Evolutionary conservation across 2,888 invertebrate genomes (phyloP), one percentile per base, ranked within the genome.

Genomic region (Drosophila mercatorum): DNA sequence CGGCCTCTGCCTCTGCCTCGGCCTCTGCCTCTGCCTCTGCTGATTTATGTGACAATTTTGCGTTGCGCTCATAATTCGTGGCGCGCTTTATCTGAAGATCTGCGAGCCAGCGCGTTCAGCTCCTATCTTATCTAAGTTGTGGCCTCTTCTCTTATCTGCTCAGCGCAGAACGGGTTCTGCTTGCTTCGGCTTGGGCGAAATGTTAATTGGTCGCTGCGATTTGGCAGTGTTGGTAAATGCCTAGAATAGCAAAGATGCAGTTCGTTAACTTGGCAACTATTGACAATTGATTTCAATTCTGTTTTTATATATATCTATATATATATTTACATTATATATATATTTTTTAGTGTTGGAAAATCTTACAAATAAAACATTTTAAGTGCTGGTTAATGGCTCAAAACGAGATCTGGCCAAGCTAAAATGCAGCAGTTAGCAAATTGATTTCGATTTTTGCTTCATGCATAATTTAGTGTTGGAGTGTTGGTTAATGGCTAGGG

Each of bases 11-110:
- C 36, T 43, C 31, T 22, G 6, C 58, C 64, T 63, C 51, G 14
- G 17, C 68, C 61, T 53, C 43, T 26, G 31, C 53, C 26, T 1
- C 31, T 8, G 43, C 43, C 22, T 34, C 26, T 7, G n/a, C 69
- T 77, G 76, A 77, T 77, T 77, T 77, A 77, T 77, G 77, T 47
- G 73, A 66, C 76, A 72, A 63, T 72, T 68, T 46, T 55, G 65
- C 67, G 61, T 56, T 68, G 66, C 57, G 60, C 72, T 77, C 77
- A 77, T 69, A 67, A 73, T 77, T 78, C 64, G 61, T 64, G 64
- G 65, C 62, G 31, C 43, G 40, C 17, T 11, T 66, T 77, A 77
- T 77, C 77, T 22, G 14, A 3, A 40, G 76, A 77, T 73, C 69
- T 59, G 12, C 31, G 12, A 44, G 56, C 34, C 34, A 26, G 17